Evolutionary conservation across 2,888 invertebrate genomes (phyloP).

Genomic region (Gortyna flavago): DNA sequence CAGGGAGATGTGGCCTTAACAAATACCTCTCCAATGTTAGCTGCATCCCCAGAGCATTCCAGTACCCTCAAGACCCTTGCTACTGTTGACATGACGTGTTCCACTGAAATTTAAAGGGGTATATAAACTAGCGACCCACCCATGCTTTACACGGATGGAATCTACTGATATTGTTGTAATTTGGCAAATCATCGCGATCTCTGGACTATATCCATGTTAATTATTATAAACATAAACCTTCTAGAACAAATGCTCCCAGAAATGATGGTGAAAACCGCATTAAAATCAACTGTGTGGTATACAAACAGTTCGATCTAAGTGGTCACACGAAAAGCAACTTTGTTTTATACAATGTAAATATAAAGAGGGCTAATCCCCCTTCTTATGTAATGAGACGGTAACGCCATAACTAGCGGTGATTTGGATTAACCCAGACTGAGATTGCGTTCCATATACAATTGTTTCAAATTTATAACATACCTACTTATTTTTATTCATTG

Average conservation of each 20-base stretch:
- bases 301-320: background rate
- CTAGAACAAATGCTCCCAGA: background rate
- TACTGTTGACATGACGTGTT: slow-evolving; percentile 68
- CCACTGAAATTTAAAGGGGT: slow-evolving; percentile 69
- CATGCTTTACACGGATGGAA: background rate
- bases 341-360: background rate
- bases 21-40: slow-evolving; percentile 60
- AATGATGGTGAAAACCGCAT: background rate
- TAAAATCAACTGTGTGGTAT: background rate
- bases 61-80: slow-evolving; percentile 50
- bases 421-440: background rate
- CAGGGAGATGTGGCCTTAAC: slow-evolving; percentile 64
- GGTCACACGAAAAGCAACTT: background rate
- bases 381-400: background rate
- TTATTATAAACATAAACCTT: background rate
- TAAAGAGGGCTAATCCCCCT: background rate
- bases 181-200: background rate
- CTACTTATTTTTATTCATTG: background rate
- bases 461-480: background rate
- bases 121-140: background rate
- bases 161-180: background rate
- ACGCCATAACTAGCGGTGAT: background rate
- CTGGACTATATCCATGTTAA: background rate
- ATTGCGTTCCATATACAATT: background rate
- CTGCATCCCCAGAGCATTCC: slow-evolving; percentile 55